phyloP scores from a whole-genome alignment of 2,113 vertebrate species.

The Myxocyprinus asiaticus region DNA sequence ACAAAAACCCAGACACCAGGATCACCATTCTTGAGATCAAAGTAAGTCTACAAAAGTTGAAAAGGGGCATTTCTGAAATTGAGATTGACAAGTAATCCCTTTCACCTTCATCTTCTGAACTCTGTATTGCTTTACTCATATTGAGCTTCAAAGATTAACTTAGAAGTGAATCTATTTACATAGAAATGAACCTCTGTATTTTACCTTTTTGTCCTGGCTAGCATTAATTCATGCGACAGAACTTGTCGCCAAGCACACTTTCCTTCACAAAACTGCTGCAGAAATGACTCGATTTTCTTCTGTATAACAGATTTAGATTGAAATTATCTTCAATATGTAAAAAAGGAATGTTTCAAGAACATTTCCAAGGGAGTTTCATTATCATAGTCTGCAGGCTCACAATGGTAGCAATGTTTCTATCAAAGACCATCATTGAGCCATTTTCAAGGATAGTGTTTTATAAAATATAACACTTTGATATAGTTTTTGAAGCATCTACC shows the following conservation, averaged over 20 bases:
- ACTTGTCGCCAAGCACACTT: no score
- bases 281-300: no score
- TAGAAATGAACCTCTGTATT: neutral
- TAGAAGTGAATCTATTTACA: neutral
- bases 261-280: no score
- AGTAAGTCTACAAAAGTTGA: conserved; percentile 67
- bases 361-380: neutral
- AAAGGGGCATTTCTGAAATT: neutral
- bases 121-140: neutral
- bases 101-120: neutral
- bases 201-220: neutral
- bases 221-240: no score
- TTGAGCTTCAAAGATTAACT: neutral
- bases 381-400: neutral
- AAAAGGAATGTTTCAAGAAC: no score
- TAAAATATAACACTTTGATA: neutral
- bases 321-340: no score
- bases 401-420: neutral
- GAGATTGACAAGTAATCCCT: neutral
- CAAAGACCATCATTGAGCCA: neutral
- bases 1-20: conserved; percentile 91
- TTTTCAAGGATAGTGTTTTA: neutral
- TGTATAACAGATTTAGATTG: no score
- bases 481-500: conserved; percentile 10
- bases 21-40: conserved; percentile 93